Percentiles rank a stretch among this genome's conserved stretches.
These are phyloP conservation scores for Ifrita kowaldi DNA, from an alignment of 2,113 vertebrate genomes.

Conservation along the genomic window DNA sequence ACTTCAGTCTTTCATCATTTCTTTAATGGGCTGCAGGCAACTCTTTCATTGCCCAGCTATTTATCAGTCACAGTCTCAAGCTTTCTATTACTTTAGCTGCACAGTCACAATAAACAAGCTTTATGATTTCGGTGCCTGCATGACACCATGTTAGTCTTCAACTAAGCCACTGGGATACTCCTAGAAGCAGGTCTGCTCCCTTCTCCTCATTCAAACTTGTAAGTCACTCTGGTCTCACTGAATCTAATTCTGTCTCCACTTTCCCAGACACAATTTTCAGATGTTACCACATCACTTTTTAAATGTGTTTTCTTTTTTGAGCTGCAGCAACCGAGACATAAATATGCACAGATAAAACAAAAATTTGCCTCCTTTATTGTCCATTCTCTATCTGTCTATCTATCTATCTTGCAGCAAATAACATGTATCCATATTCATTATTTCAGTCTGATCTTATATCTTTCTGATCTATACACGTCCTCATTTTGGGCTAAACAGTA, in stretches of 20 bases:
- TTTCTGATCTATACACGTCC: background rate
- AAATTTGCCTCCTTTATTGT: background rate
- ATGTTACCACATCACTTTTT: background rate
- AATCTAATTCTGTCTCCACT: background rate
- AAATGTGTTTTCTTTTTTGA: background rate
- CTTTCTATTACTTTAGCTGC: background rate
- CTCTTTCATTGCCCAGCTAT: background rate
- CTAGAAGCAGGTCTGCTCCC: background rate
- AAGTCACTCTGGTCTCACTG: background rate
- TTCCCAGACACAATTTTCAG: background rate
- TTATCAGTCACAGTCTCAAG: background rate
- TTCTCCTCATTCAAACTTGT: background rate
- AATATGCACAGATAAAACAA: background rate
- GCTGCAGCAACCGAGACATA: background rate
- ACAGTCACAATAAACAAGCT: background rate
- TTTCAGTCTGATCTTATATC: background rate
- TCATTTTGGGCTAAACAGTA: background rate
- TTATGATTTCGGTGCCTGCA: background rate
- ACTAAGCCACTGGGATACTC: background rate
- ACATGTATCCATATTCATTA: background rate
- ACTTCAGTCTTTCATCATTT: background rate
- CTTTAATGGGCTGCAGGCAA: background rate
- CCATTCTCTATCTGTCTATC: background rate
- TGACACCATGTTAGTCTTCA: background rate
- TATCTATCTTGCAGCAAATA: background rate